phyloP scores from a whole-genome alignment of 2,113 vertebrate species.

The Amblyornis subalaris region DNA sequence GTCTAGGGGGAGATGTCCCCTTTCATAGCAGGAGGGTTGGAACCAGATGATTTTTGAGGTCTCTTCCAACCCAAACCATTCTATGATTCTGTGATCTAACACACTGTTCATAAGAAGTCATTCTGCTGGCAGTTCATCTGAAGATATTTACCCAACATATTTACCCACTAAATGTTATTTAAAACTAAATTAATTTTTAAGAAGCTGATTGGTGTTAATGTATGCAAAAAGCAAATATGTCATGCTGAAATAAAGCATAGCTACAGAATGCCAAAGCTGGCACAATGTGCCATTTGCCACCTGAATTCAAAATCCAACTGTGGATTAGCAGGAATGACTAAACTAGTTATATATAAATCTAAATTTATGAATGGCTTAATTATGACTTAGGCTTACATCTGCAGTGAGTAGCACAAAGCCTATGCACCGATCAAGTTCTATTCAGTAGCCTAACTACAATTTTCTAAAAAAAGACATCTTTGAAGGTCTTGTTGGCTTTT shows the following conservation, averaged over 20 bases:
- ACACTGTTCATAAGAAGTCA: neutral
- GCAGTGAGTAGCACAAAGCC: neutral
- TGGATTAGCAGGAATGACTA: neutral
- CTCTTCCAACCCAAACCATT: neutral
- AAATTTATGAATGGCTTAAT: conserved; percentile 19
- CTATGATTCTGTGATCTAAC: neutral
- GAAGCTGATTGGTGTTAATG: neutral
- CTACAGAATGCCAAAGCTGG: neutral
- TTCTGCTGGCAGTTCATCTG: neutral
- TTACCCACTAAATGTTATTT: neutral
- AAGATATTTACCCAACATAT: neutral
- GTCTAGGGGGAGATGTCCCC: accelerated
- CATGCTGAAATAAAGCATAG: neutral
- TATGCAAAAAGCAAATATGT: neutral
- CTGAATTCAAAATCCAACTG: neutral
- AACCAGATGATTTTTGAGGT: accelerated
- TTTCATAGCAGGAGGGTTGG: accelerated
- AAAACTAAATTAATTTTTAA: neutral
- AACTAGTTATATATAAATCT: neutral
- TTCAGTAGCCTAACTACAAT: conserved; percentile 4
- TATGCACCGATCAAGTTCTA: neutral
- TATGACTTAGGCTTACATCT: neutral
- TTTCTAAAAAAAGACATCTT: conserved; percentile 19
- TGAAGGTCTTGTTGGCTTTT: neutral
- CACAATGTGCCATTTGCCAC: neutral